phyloP scores from a whole-genome alignment of 2,113 vertebrate species.

The Sander vitreus region DNA sequence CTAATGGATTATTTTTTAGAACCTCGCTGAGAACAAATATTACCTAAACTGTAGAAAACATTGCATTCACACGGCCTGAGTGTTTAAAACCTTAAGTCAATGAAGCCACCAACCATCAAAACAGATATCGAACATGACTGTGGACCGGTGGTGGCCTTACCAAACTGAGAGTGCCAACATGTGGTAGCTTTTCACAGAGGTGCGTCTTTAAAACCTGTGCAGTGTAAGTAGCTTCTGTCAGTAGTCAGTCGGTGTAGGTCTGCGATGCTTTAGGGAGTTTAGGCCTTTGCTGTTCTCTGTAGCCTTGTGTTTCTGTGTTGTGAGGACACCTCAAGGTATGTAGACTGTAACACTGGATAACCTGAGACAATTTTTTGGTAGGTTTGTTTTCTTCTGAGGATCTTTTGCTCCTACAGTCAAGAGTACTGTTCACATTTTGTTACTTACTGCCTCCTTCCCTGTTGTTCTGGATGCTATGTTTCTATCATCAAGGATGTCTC shows the following conservation, averaged over 20 bases:
- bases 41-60: slow-evolving; percentile 49
- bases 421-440: slow-evolving; percentile 36
- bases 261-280: slow-evolving; percentile 57
- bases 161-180: slow-evolving; percentile 50
- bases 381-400: slow-evolving; percentile 14
- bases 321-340: slow-evolving; percentile 59
- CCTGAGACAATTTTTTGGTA: slow-evolving; percentile 50
- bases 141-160: slow-evolving; percentile 64
- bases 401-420: slow-evolving; percentile 4
- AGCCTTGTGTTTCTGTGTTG: slow-evolving; percentile 68
- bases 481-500: background rate
- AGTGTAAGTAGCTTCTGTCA: slow-evolving; percentile 69
- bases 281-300: slow-evolving; percentile 68
- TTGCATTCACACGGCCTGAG: slow-evolving; percentile 39
- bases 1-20: slow-evolving; percentile 16
- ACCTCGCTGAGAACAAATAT: slow-evolving; percentile 41
- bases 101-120: slow-evolving; percentile 45
- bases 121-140: slow-evolving; percentile 22
- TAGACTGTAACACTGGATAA: slow-evolving; percentile 69
- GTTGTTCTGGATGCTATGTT: slow-evolving; percentile 15
- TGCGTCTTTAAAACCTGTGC: slow-evolving; percentile 57
- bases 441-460: slow-evolving; percentile 17
- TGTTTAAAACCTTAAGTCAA: slow-evolving; percentile 34
- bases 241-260: slow-evolving; percentile 55
- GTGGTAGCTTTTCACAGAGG: slow-evolving; percentile 52